These are phyloP conservation scores for Hydropotes inermis DNA, from an alignment of 2,113 vertebrate species.

Conservation along the genomic window DNA sequence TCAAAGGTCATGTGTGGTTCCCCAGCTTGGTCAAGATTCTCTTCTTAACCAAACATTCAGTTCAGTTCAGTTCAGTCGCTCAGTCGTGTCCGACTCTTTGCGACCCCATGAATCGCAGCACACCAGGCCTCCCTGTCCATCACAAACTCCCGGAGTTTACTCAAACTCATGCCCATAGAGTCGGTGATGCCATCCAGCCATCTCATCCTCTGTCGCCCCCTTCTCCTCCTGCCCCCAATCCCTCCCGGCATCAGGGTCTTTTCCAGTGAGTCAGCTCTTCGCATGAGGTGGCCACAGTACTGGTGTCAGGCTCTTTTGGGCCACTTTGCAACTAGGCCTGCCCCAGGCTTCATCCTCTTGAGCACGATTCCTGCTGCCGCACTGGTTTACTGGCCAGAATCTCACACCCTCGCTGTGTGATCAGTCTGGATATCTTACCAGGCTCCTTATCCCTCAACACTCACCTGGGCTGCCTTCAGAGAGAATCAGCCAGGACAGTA, in stretches of 20 bases:
- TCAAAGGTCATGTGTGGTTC: not conserved
- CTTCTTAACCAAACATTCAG: not conserved
- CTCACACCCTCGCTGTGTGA: not conserved
- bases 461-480: not conserved
- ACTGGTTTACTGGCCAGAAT: not conserved
- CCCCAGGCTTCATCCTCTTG: not conserved
- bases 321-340: not conserved
- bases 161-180: not conserved
- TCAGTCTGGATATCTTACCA: not conserved
- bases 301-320: not conserved
- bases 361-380: not conserved
- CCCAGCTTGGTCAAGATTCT: not conserved
- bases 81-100: not conserved
- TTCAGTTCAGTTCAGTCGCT: not conserved
- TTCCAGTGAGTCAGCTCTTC: not conserved
- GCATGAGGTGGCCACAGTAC: not conserved
- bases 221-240: not conserved
- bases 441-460: not conserved
- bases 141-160: not conserved
- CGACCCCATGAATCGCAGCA: not conserved
- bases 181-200: not conserved
- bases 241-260: not conserved
- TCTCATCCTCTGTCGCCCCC: not conserved
- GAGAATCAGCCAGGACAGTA: not conserved
- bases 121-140: not conserved